Conservation (phyloP, 2,888 invertebrate genomes). For the Tachina fera region DNA sequence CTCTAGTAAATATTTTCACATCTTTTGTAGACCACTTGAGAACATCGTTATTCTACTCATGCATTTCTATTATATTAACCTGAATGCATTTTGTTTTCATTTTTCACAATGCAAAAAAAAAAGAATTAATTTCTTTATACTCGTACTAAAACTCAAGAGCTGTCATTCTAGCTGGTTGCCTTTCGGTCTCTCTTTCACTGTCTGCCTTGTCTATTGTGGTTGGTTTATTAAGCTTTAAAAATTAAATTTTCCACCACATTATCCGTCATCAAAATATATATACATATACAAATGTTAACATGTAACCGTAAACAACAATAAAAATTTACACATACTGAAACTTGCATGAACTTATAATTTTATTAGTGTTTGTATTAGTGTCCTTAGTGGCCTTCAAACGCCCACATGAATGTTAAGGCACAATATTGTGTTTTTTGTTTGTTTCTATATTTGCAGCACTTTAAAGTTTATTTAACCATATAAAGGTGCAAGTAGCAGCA, state of each 20-base stretch:
- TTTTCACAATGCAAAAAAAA: background rate
- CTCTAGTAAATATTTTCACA: background rate
- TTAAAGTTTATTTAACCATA: slow-evolving; percentile 22
- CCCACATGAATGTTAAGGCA: slow-evolving; percentile 12
- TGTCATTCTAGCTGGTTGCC: background rate
- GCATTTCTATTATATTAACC: background rate
- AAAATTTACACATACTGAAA: background rate
- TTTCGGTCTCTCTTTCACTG: background rate
- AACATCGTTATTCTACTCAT: background rate
- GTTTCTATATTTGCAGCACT: background rate
- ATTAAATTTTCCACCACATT: slow-evolving; percentile 68
- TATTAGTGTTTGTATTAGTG: slow-evolving; percentile 14
- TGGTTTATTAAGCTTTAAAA: slow-evolving; percentile 63
- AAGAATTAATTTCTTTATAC: background rate
- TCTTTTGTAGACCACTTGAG: slow-evolving; percentile 11
- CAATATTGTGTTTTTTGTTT: background rate
- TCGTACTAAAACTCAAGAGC: background rate
- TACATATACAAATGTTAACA: background rate
- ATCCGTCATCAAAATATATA: slow-evolving; percentile 34
- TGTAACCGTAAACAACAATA: background rate
- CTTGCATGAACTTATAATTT: background rate
- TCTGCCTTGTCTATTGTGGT: slow-evolving; percentile 49
- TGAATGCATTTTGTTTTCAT: slow-evolving; percentile 2
- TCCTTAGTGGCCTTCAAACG: slow-evolving; percentile 46
- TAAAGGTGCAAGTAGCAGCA: slow-evolving; percentile 19